These are phyloP conservation scores for Hyperoodon ampullatus DNA, from an alignment of 2,113 vertebrate species.

Conservation along the genomic window DNA sequence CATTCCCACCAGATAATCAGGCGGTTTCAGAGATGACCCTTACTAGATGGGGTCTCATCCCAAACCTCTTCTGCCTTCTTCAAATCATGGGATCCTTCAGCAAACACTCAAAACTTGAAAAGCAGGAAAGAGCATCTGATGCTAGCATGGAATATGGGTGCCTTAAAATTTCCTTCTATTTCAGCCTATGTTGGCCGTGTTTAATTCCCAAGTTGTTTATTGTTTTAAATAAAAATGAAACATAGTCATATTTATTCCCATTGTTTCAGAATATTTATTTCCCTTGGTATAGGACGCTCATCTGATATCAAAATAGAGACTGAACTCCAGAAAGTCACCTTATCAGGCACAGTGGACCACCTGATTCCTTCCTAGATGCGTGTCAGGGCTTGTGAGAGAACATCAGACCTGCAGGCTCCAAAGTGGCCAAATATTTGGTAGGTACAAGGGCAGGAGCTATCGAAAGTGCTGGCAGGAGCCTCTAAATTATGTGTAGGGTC, in stretches of 20 bases:
- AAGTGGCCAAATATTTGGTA: background rate
- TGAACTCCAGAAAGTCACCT: background rate
- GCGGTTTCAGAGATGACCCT: slow-evolving; percentile 67
- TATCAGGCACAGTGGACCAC: slow-evolving; percentile 69
- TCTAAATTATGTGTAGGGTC: background rate
- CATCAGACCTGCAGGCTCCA: slow-evolving; percentile 40
- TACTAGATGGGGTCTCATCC: slow-evolving; percentile 18
- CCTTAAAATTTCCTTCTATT: slow-evolving; percentile 19
- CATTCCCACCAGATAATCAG: slow-evolving; percentile 64
- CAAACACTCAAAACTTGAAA: slow-evolving; percentile 67
- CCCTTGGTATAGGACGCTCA: background rate
- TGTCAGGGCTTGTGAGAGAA: slow-evolving; percentile 42
- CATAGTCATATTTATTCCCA: background rate
- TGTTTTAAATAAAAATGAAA: slow-evolving; percentile 53
- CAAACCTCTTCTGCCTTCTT: slow-evolving; percentile 33
- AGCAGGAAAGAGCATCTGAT: slow-evolving; percentile 30
- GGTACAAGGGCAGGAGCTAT: slow-evolving; percentile 30
- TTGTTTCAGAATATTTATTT: slow-evolving; percentile 39
- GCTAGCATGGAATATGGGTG: background rate
- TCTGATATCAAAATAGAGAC: slow-evolving; percentile 6
- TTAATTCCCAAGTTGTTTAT: slow-evolving; percentile 24
- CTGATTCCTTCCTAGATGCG: slow-evolving; percentile 36
- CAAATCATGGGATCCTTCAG: slow-evolving; percentile 67
- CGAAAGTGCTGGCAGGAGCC: background rate
- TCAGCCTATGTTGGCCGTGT: background rate